These are phyloP conservation scores for Saturnia japonica DNA, from an alignment of 2,888 invertebrate genomes.

Conservation along the genomic window DNA sequence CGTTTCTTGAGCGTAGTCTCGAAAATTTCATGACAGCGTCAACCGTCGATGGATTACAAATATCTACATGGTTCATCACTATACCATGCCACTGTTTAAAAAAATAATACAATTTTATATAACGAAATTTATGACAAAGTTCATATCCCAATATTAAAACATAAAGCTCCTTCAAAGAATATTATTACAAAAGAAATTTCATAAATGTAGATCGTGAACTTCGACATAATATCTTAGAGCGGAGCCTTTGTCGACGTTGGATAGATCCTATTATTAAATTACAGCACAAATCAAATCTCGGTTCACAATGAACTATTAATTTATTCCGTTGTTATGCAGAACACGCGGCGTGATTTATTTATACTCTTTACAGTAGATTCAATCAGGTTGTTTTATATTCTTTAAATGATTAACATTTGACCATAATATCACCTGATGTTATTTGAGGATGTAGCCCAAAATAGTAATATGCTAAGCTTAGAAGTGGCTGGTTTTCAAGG, in stretches of 20 bases:
- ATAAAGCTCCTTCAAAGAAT: conserved; percentile 4
- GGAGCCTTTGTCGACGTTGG: background rate
- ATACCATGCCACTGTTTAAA: too few species aligned
- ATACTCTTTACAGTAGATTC: too few species aligned
- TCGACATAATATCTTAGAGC: conserved; percentile 2
- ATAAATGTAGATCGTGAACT: background rate
- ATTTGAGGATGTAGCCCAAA: too few species aligned
- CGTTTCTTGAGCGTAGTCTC: too few species aligned
- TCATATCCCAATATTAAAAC: conserved; percentile 4
- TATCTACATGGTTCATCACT: too few species aligned
- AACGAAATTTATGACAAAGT: conserved; percentile 3
- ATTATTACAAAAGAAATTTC: conserved; percentile 6
- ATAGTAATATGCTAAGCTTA: too few species aligned
- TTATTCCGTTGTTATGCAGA: background rate
- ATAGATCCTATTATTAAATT: background rate
- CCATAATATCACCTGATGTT: too few species aligned
- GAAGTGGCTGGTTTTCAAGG: too few species aligned
- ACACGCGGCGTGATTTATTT: background rate
- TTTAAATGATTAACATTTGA: too few species aligned
- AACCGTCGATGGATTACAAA: too few species aligned
- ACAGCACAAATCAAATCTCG: background rate
- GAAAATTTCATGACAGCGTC: too few species aligned
- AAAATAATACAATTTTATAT: background rate
- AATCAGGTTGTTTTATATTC: too few species aligned
- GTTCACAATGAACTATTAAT: background rate